Evolutionary conservation across 2,797 vertebrate genomes (phyloP).

Genomic region (Sibirionetta formosa): DNA sequence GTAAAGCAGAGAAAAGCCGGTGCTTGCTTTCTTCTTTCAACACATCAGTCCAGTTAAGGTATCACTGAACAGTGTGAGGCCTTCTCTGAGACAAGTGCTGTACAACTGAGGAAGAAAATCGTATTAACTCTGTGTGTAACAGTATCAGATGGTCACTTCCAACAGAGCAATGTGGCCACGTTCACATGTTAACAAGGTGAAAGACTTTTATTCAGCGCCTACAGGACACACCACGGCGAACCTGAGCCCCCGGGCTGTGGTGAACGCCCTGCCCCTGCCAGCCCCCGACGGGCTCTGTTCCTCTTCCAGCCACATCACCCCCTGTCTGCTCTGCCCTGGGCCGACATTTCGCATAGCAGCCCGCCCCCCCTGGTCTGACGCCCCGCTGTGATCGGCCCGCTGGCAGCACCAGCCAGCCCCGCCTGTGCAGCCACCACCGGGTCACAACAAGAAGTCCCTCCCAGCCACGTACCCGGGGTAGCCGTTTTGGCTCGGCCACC

Average conservation of each 20-base stretch:
- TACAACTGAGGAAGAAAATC: neutral
- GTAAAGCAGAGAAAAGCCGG: neutral
- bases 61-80: fast-evolving
- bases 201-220: neutral
- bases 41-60: neutral
- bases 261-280: too few relatives aligned
- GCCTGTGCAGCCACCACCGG: neutral
- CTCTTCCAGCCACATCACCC: neutral
- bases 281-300: neutral
- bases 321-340: neutral
- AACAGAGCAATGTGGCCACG: neutral
- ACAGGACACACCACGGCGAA: too few relatives aligned
- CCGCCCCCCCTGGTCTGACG: fast-evolving
- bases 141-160: neutral
- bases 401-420: fast-evolving
- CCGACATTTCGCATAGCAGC: neutral
- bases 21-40: neutral
- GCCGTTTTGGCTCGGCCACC: neutral
- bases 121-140: neutral
- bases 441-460: neutral
- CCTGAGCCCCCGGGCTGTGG: too few relatives aligned
- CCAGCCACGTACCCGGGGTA: fast-evolving
- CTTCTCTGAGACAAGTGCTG: neutral
- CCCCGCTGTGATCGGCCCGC: neutral
- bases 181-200: neutral